Conservation (phyloP, 2,888 invertebrate genomes). For the Alloscopus bannaensis region DNA sequence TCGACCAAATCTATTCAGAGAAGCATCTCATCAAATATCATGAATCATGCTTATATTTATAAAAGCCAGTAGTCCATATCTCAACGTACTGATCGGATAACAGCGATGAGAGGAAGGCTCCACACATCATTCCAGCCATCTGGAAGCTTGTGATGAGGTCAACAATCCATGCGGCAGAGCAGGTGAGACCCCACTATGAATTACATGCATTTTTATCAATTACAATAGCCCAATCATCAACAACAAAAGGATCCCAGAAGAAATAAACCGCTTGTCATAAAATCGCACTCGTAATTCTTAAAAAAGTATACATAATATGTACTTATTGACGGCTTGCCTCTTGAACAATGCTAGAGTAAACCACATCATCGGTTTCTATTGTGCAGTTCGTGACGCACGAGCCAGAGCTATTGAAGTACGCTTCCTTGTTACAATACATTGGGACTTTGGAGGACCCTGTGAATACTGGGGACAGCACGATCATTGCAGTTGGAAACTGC, state of each 20-base stretch:
- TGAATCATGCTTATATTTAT: not conserved
- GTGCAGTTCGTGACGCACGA: conserved; percentile 53
- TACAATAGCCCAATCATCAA: not conserved
- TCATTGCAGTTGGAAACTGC: conserved; percentile 65
- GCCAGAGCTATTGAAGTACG: conserved; percentile 38
- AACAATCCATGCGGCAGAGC: conserved; percentile 60
- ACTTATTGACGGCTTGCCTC: conserved; percentile 45
- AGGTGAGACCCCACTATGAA: conserved; percentile 64
- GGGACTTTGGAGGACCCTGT: conserved; percentile 63
- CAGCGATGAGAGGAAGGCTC: conserved; percentile 60
- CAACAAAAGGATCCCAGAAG: too few relatives aligned
- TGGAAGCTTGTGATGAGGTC: conserved; percentile 64
- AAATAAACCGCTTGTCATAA: too few relatives aligned
- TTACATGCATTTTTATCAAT: not conserved
- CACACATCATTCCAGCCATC: conserved; percentile 68
- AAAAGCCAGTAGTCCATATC: not conserved
- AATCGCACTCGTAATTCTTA: too few relatives aligned
- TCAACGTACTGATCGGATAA: conserved; percentile 63
- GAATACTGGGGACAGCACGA: conserved; percentile 63
- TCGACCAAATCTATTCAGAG: conserved; percentile 62
- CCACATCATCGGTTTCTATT: conserved; percentile 38
- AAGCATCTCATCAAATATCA: not conserved
- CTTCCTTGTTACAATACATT: conserved; percentile 51
- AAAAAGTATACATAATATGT: not conserved
- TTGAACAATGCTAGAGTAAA: conserved; percentile 64